Evolutionary conservation across 2,888 invertebrate genomes (phyloP).

Genomic region (Eudasyphora cyanicolor): DNA sequence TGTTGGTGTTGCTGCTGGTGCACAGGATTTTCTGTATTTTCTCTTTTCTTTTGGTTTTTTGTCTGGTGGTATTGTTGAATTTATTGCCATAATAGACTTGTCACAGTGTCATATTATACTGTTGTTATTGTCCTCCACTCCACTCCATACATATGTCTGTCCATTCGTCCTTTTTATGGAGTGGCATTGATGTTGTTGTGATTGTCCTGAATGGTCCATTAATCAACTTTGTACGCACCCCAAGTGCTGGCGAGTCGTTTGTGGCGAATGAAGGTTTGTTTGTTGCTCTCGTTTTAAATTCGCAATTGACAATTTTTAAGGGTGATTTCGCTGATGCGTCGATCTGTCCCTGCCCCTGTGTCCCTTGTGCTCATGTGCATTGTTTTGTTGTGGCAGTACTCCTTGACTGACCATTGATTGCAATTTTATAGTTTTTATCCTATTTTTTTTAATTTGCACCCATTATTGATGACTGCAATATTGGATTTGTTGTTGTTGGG

Average conservation of each 20-base stretch:
- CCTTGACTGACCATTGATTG: conserved; percentile 61
- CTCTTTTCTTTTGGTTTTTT: conserved; percentile 10
- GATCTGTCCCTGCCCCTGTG: background rate
- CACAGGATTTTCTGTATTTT: background rate
- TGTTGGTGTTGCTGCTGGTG: conserved; percentile 16
- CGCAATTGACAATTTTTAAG: conserved; percentile 38
- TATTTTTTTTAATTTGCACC: conserved; percentile 49
- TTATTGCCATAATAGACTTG: conserved; percentile 57
- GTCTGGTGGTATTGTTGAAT: conserved; percentile 47
- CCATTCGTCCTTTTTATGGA: no score
- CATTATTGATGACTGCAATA: conserved; percentile 50
- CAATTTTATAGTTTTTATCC: conserved; percentile 55
- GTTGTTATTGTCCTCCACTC: conserved; percentile 5
- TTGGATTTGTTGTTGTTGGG: conserved; percentile 6
- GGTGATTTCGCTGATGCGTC: conserved; percentile 48
- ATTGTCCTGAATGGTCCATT: conserved; percentile 66
- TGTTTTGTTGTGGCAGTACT: conserved; percentile 1
- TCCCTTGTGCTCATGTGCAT: conserved; percentile 21
- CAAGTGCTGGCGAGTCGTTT: no score
- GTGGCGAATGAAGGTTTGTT: no score
- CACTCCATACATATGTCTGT: no score
- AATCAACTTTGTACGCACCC: conserved; percentile 45
- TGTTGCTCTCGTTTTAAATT: conserved; percentile 21
- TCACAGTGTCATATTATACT: conserved; percentile 55
- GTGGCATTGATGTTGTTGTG: conserved; percentile 43